phyloP scores from a whole-genome alignment of 2,113 vertebrate genomes.

The Aldabrachelys gigantea region DNA sequence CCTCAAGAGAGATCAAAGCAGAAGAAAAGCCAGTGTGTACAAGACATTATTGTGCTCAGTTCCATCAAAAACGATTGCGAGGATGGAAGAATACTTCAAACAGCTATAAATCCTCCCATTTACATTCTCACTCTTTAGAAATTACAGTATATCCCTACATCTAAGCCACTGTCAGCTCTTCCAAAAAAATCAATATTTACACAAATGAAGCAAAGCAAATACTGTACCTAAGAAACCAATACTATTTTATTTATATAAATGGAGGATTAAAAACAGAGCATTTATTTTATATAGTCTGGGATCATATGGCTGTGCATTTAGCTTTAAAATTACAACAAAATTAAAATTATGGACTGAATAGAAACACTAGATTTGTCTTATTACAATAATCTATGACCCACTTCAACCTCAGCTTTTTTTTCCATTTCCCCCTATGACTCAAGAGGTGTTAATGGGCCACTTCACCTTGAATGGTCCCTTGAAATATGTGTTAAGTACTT shows the following conservation, averaged over 20 bases:
- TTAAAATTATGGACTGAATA: not conserved
- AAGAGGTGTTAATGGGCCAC: not conserved
- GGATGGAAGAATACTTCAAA: conserved; percentile 54
- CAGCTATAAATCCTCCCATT: conserved; percentile 58
- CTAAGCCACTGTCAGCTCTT: conserved; percentile 41
- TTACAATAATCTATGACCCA: not conserved
- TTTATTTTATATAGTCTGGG: not conserved
- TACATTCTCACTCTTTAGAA: conserved; percentile 40
- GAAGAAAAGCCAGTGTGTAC: conserved; percentile 12
- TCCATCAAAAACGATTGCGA: conserved; percentile 50
- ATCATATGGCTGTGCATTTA: not conserved
- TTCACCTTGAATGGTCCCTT: not conserved
- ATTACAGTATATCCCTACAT: conserved; percentile 16
- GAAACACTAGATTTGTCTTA: not conserved
- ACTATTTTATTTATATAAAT: not conserved
- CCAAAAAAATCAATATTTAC: conserved; percentile 45
- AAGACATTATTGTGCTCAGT: not conserved
- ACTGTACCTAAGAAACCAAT: not conserved
- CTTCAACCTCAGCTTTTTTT: not conserved
- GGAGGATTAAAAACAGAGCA: not conserved
- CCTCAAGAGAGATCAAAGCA: conserved; percentile 17
- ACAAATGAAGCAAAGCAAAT: conserved; percentile 39
- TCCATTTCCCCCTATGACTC: not conserved
- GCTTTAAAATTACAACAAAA: conserved; percentile 3
- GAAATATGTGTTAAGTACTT: not conserved